Conservation (phyloP, 2,888 invertebrate genomes). For the Caradrina kadenii region DNA sequence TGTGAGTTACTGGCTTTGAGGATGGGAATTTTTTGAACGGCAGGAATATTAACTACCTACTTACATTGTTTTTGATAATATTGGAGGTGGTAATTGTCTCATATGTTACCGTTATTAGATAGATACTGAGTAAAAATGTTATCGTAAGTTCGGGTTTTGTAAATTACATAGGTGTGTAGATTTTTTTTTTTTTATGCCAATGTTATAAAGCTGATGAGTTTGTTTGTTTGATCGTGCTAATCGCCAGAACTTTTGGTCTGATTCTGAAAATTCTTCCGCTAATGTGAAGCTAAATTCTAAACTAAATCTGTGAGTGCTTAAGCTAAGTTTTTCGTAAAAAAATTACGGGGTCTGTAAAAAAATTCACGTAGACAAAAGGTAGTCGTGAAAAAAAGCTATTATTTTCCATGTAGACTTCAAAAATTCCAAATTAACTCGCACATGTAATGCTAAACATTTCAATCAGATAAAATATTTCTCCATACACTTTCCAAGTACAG, state of each 20-base stretch:
- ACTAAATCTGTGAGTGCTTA: no score
- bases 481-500: constrained; percentile 34
- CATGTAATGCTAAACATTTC: constrained; percentile 8
- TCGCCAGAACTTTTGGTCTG: no score
- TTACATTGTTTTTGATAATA: background rate
- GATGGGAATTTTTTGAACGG: background rate
- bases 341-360: no score
- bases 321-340: no score
- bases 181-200: no score
- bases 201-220: no score
- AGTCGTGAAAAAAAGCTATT: no score
- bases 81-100: background rate
- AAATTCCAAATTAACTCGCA: background rate
- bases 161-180: no score
- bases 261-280: no score
- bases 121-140: background rate
- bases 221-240: no score
- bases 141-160: background rate
- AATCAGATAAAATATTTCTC: constrained; percentile 20
- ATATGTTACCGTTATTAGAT: background rate
- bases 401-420: background rate
- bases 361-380: no score
- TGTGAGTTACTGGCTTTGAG: constrained; percentile 28
- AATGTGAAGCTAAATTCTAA: no score
- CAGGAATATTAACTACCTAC: background rate